These are phyloP conservation scores for Heliconius sara DNA, from an alignment of 2,888 invertebrate genomes.

Conservation along the genomic window DNA sequence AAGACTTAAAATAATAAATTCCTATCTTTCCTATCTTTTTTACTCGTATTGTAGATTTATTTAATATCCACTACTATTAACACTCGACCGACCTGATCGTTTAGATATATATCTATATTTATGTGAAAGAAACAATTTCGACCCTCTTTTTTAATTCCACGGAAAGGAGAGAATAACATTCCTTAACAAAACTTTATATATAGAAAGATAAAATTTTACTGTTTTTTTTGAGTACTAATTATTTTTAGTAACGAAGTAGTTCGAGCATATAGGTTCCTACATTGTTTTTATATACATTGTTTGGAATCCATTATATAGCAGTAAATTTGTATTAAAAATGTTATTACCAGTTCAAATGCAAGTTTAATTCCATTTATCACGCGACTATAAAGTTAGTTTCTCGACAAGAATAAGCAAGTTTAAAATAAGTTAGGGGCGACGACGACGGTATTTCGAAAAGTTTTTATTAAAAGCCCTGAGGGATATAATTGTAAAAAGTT, in stretches of 20 bases:
- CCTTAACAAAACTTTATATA: no score
- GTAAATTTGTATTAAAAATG: neutral
- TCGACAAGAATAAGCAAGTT: slow-evolving; percentile 1
- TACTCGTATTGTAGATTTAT: no score
- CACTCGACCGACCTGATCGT: no score
- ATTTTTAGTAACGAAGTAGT: no score
- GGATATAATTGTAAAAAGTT: neutral
- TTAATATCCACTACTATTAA: no score
- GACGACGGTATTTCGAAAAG: neutral
- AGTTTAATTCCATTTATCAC: slow-evolving; percentile 7
- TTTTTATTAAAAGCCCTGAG: neutral
- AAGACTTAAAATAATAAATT: no score
- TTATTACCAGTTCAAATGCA: neutral
- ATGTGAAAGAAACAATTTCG: no score
- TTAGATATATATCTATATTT: no score
- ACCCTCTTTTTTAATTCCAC: no score
- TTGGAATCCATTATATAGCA: neutral
- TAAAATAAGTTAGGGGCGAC: neutral
- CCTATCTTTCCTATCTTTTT: no score
- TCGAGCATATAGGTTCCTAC: neutral
- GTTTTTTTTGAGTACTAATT: neutral
- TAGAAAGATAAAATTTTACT: no score
- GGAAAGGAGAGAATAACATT: no score
- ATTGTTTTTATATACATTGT: neutral
- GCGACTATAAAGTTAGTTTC: slow-evolving; percentile 3